Base-by-base conservation (phyloP, 2,113 vertebrate genomes). In the Noturus placidus region DNA sequence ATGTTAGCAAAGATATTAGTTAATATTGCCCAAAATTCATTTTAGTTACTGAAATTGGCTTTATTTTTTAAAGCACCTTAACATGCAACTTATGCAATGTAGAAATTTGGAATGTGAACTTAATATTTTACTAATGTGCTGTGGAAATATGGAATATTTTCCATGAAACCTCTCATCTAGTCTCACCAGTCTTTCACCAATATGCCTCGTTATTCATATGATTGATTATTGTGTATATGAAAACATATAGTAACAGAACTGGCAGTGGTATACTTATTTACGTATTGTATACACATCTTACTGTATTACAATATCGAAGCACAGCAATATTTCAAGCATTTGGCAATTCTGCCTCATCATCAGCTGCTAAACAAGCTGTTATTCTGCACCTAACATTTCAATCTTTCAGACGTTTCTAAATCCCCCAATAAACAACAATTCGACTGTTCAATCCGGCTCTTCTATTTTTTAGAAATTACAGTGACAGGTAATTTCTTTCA, bases 381-480 rank as follows among this genome's bases (percentile, higher is more conserved):
- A 61, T 79, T 65, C 42, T 54, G 17, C n/a, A 72, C 50, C 2
- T 25, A 27, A 86, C 59, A 54, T 65, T 33, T 87, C 8, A n/a
- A 83, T 83, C 69, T n/a, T 46, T 63, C 67, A 52, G 42, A 63
- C 56, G 27, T 87, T n/a, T 74, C 69, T 35, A 61, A 59, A 52
- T 83, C 80, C 56, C n/a, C 33, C 54, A 63, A 5, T 56, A 38
- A 22, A 38, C 59, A 65, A 82, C 38, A 76, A 76, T 82, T 61
- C 35, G 30, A 52, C 1, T 69, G 27, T 70, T 70, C 65, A 14
- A 72, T 70, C 56, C 27, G 14, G 27, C 72, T 50, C 15, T 80
- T 59, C 14, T 63, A 70, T 1, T 63, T 72, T 59, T 61, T 54
- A 50, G 46, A n/a, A 54, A 83, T 56, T 76, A 52, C 27, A 19